Evolutionary conservation across 2,113 vertebrate genomes (phyloP).

Genomic region (Axis porcinus): DNA sequence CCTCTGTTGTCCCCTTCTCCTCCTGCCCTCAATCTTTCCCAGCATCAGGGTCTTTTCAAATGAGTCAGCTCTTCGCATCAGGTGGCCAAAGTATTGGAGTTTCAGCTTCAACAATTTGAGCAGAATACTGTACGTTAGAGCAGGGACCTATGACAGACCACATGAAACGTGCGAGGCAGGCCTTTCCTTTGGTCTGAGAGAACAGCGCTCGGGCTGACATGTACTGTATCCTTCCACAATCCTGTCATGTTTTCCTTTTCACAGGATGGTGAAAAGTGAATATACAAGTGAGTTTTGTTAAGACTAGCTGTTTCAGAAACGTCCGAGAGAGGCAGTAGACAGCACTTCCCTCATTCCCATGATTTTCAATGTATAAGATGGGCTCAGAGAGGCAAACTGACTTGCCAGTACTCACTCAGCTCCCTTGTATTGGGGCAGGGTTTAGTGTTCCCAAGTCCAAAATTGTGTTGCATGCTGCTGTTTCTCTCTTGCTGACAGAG

Average conservation of each 20-base stretch:
- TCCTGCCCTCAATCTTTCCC: background rate
- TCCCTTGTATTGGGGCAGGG: background rate
- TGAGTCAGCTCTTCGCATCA: background rate
- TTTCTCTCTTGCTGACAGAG: background rate
- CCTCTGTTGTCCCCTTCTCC: background rate
- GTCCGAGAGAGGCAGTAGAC: background rate
- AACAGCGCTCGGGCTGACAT: rapidly evolving
- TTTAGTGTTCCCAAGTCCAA: background rate
- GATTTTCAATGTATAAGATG: background rate
- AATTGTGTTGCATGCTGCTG: background rate
- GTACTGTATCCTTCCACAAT: background rate
- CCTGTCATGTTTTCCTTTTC: background rate
- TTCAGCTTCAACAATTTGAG: background rate
- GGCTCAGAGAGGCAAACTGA: background rate
- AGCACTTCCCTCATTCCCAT: background rate
- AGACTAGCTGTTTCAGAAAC: background rate
- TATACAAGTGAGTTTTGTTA: background rate
- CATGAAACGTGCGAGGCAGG: rapidly evolving
- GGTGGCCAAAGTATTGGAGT: background rate
- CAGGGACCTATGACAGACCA: background rate
- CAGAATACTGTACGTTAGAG: background rate
- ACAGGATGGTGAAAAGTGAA: background rate
- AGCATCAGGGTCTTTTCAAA: background rate
- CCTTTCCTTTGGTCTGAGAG: background rate
- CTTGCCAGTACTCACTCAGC: background rate